These are phyloP conservation scores for Pogonocichla stellata DNA, from an alignment of 2,113 vertebrate genomes.

Conservation along the genomic window DNA sequence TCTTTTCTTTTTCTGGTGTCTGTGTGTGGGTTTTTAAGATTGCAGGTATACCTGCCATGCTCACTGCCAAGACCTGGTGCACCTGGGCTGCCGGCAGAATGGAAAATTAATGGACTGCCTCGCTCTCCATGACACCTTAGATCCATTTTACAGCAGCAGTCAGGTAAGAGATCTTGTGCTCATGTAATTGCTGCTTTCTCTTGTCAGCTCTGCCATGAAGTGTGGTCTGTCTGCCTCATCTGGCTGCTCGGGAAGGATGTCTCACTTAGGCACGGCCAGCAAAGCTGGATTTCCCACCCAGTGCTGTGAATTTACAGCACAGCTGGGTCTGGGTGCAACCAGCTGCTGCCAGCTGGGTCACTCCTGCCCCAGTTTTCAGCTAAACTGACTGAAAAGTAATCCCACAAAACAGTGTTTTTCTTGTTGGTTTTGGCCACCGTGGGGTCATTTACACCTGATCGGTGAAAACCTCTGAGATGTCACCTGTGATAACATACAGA, in stretches of 20 bases:
- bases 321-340: neutral
- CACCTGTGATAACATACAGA: neutral
- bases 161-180: slow-evolving; percentile 43
- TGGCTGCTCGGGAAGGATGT: accelerated
- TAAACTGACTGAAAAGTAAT: neutral
- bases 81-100: slow-evolving; percentile 70
- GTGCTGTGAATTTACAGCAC: neutral
- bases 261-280: neutral
- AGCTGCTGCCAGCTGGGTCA: neutral
- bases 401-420: neutral
- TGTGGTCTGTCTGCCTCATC: neutral
- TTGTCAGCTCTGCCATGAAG: neutral
- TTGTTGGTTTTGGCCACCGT: neutral
- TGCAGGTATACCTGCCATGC: slow-evolving; percentile 75
- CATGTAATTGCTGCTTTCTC: neutral
- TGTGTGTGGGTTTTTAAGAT: slow-evolving; percentile 59
- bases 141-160: neutral
- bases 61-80: slow-evolving; percentile 74
- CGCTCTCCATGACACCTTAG: slow-evolving; percentile 5
- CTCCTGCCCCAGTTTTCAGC: neutral
- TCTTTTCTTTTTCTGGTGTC: neutral
- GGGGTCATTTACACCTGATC: neutral
- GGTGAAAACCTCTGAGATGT: neutral
- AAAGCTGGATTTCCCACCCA: neutral
- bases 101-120: slow-evolving; percentile 57